Conservation (phyloP, 2,797 vertebrate species). For the Kryptopterus vitreolus region DNA sequence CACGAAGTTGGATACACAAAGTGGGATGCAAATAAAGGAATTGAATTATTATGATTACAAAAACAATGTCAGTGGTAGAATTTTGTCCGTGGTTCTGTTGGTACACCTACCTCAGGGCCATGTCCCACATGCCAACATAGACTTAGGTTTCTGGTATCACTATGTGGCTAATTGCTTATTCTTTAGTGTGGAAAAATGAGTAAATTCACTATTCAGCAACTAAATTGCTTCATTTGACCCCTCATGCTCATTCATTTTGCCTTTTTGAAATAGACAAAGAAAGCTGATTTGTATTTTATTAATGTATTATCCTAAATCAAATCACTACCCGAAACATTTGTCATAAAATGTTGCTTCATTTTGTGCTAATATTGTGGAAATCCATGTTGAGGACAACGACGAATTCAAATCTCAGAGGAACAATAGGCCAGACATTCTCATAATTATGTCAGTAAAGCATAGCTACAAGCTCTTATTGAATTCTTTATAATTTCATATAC, state of each 20-base stretch:
- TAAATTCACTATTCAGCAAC: neutral
- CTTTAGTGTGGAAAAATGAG: neutral
- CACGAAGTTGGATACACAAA: too few relatives aligned
- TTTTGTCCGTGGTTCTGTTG: neutral
- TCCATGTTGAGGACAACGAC: neutral
- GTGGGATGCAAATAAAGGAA: too few relatives aligned
- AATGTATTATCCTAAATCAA: neutral
- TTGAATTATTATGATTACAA: too few relatives aligned
- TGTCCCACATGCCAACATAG: neutral
- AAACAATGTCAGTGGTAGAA: neutral
- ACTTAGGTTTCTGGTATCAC: neutral
- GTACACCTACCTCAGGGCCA: neutral
- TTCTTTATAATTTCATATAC: neutral
- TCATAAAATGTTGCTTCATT: neutral
- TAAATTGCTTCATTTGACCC: neutral
- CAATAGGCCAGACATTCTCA: neutral
- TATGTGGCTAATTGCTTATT: conserved; percentile 13
- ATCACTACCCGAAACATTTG: neutral
- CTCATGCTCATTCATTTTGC: neutral
- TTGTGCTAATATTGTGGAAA: neutral
- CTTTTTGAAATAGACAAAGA: neutral
- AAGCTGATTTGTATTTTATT: neutral
- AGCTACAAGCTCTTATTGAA: neutral
- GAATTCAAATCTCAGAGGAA: neutral
- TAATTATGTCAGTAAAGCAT: neutral